A percentile compares a stretch with the other conserved stretches of the same genome.
Conservation (phyloP, 1,140 invertebrate species). For the Octopus sinensis region DNA sequence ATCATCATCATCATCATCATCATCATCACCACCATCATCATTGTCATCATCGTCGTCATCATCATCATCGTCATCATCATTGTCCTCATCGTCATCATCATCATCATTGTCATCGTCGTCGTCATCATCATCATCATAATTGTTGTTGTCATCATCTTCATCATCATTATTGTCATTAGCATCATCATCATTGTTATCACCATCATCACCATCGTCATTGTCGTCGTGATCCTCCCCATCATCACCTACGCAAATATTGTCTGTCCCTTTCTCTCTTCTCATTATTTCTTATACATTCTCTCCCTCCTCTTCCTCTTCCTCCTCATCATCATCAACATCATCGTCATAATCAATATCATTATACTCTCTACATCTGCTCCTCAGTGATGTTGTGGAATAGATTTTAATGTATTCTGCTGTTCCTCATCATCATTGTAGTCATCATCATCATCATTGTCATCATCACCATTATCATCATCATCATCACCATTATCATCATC, state of each 20-base stretch:
- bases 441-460: slow-evolving; percentile 12
- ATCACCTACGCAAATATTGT: slow-evolving; percentile 12
- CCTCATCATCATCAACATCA: no score
- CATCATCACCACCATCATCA: not conserved
- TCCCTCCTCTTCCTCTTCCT: no score
- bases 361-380: not conserved
- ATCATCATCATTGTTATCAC: no score
- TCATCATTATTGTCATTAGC: not conserved
- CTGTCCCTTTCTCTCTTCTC: not conserved
- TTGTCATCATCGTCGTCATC: no score
- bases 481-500: slow-evolving; percentile 7
- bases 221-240: not conserved
- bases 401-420: not conserved
- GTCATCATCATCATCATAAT: slow-evolving; percentile 11
- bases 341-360: no score
- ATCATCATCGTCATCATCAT: no score
- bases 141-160: not conserved
- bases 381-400: no score
- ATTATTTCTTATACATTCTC: no score
- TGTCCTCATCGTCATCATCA: slow-evolving; percentile 18
- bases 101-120: slow-evolving; percentile 26
- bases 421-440: not conserved
- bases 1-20: not conserved
- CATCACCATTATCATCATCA: slow-evolving; percentile 19
- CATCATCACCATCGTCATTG: slow-evolving; percentile 6